Percentiles rank a stretch among this genome's conserved stretches.
phyloP scores from a whole-genome alignment of 2,113 vertebrate genomes.

The Halcyon malimbica region DNA sequence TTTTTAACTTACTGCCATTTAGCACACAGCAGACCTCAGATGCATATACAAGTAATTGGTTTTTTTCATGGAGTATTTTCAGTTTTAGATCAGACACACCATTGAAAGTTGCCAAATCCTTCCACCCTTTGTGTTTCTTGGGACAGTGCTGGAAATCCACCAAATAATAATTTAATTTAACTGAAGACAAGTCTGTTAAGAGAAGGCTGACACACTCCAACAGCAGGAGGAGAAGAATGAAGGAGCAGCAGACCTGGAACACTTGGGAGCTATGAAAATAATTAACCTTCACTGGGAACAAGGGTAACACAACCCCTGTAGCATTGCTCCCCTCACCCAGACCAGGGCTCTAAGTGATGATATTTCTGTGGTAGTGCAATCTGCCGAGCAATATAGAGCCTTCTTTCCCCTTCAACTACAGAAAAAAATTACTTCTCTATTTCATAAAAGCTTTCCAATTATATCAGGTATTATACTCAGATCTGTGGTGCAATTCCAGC shows the following conservation, averaged over 20 bases:
- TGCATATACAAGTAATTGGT: not conserved
- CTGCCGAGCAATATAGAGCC: not conserved
- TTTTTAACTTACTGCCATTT: not conserved
- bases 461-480: not conserved
- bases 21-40: not conserved
- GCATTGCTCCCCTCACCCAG: not conserved
- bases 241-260: not conserved
- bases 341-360: not conserved
- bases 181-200: not conserved
- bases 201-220: not conserved
- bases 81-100: not conserved
- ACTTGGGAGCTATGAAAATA: not conserved
- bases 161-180: not conserved
- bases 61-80: not conserved
- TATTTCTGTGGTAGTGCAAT: not conserved
- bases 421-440: not conserved
- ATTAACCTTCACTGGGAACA: not conserved
- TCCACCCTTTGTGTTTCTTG: not conserved
- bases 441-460: not conserved
- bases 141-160: not conserved
- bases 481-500: not conserved
- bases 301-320: not conserved
- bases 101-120: not conserved
- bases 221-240: not conserved
- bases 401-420: not conserved